phyloP scores from a whole-genome alignment of 2,797 vertebrate genomes.

The Enoplosus armatus region DNA sequence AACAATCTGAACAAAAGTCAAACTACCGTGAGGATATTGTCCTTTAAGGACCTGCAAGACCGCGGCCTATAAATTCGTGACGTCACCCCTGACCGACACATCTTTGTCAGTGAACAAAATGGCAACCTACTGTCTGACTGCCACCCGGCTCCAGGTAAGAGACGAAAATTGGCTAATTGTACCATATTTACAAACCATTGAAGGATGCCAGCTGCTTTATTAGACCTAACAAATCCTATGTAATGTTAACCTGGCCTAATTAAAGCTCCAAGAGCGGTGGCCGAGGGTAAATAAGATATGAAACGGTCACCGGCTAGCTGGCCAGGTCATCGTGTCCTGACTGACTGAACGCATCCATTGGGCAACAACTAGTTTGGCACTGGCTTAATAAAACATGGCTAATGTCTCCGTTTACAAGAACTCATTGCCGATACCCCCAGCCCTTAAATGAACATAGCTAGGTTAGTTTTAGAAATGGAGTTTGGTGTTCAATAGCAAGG shows the following conservation, averaged over 20 bases:
- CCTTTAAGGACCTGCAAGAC: slow-evolving; percentile 50
- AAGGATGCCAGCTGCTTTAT: background rate
- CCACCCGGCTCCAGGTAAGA: slow-evolving; percentile 92
- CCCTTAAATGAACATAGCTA: fast-evolving
- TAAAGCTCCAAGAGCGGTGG: background rate
- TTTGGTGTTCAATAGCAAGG: slow-evolving; percentile 74
- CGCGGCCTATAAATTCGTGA: slow-evolving; percentile 40
- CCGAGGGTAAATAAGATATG: background rate
- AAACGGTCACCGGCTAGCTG: slow-evolving; percentile 12
- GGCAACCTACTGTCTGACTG: slow-evolving; percentile 94
- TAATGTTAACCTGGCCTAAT: fast-evolving
- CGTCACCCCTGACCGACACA: slow-evolving; percentile 89
- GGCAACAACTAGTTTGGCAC: background rate
- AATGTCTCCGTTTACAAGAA: fast-evolving
- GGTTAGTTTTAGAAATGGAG: fast-evolving
- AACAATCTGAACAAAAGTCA: background rate
- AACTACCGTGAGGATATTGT: background rate
- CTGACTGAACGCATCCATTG: slow-evolving; percentile 20
- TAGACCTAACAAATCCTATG: fast-evolving
- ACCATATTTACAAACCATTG: fast-evolving
- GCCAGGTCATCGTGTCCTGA: slow-evolving; percentile 80
- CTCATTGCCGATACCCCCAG: fast-evolving
- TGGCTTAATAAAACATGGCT: background rate
- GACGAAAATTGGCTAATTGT: background rate
- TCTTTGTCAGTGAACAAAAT: slow-evolving; percentile 99